These are phyloP conservation scores for Sarcophaga bullata DNA, from an alignment of 1,140 invertebrate genomes.

Conservation along the genomic window DNA sequence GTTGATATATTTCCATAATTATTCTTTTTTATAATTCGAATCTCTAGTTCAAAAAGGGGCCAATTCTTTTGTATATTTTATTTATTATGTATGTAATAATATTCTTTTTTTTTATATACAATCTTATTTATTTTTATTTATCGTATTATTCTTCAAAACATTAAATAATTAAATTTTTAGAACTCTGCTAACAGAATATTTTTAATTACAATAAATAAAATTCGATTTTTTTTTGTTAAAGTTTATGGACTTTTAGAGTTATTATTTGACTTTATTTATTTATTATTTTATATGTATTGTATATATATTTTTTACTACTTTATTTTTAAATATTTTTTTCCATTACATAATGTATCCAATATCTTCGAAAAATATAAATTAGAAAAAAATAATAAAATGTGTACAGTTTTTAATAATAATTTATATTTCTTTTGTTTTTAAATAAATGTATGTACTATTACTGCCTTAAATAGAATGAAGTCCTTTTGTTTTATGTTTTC, in stretches of 20 bases:
- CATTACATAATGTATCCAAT: constrained; percentile 18
- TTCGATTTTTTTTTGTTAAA: constrained; percentile 29
- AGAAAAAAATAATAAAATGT: too few relatives aligned
- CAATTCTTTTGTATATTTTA: constrained; percentile 24
- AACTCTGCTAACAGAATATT: not conserved
- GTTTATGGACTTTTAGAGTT: constrained; percentile 41
- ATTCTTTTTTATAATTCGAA: not conserved
- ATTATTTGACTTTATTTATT: too few relatives aligned
- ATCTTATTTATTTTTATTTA: constrained; percentile 25
- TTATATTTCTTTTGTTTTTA: not conserved
- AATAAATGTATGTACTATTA: not conserved
- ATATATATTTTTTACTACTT: not conserved
- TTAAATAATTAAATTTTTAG: not conserved
- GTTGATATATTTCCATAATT: not conserved
- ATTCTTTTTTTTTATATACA: constrained; percentile 16
- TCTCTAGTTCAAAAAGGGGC: constrained; percentile 20
- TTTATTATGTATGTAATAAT: not conserved
- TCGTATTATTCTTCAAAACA: not conserved
- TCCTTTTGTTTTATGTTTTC: constrained; percentile 3
- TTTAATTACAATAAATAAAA: not conserved
- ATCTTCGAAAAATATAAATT: constrained; percentile 11
- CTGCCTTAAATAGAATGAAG: constrained; percentile 2
- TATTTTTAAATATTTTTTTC: constrained; percentile 31
- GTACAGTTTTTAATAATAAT: not conserved
- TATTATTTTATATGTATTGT: constrained; percentile 14